phyloP scores from a whole-genome alignment of 2,113 vertebrate genomes.

The Oncorhynchus masou region DNA sequence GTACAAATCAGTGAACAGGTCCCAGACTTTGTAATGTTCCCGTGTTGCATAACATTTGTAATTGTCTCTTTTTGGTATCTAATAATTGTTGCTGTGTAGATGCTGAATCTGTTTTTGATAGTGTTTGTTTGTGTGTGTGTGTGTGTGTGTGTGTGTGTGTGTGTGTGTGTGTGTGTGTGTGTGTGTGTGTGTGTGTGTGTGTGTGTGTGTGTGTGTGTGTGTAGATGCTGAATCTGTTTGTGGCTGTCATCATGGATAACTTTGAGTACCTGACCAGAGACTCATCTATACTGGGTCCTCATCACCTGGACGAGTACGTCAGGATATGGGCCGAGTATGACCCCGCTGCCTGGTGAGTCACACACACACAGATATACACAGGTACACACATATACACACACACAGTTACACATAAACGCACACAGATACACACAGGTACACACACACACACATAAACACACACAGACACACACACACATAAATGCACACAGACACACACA shows the following conservation, averaged over 20 bases:
- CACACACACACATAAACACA: background rate
- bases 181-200: slow-evolving; percentile 11
- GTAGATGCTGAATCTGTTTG: slow-evolving; percentile 96
- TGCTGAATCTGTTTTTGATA: background rate
- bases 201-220: slow-evolving; percentile 15
- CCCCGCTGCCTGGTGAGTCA: slow-evolving; percentile 88
- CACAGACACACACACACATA: too few species aligned
- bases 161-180: background rate
- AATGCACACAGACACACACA: background rate
- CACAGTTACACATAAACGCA: too few species aligned
- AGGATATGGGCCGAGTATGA: slow-evolving; percentile 95
- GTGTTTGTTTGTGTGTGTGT: background rate
- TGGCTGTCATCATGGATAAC: slow-evolving; percentile 96
- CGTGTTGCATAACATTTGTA: too few species aligned
- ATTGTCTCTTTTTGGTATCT: too few species aligned
- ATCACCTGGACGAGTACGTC: slow-evolving; percentile 93
- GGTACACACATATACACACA: too few species aligned
- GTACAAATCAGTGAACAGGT: too few species aligned
- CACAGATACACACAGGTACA: too few species aligned
- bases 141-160: slow-evolving; percentile 10
- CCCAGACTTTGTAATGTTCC: too few species aligned
- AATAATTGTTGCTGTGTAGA: background rate
- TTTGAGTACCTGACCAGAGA: slow-evolving; percentile 94
- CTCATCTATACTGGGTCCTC: slow-evolving; percentile 91
- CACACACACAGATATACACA: too few species aligned